Percentiles rank a stretch among this genome's conserved stretches.
These are phyloP conservation scores for Liodrosophila aerea DNA, from an alignment of 2,888 invertebrate genomes.

Conservation along the genomic window DNA sequence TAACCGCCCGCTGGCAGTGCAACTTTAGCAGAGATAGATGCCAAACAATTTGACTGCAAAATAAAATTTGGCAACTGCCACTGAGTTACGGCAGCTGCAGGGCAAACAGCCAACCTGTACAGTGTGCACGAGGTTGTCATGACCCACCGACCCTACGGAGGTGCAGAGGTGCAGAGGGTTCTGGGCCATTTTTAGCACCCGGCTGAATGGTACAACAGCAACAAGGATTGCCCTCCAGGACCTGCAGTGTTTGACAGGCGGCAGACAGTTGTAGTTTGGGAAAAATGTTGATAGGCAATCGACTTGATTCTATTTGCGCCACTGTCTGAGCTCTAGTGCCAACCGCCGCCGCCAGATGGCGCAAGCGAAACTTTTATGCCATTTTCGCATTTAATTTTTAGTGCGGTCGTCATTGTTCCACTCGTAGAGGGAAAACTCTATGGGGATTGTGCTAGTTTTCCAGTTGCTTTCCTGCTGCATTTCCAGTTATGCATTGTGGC, in stretches of 20 bases:
- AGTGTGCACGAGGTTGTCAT: background rate
- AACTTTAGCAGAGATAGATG: slow-evolving; percentile 42
- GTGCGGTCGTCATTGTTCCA: slow-evolving; percentile 51
- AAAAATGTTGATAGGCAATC: slow-evolving; percentile 68
- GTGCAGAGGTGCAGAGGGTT: slow-evolving; percentile 17
- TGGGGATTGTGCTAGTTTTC: slow-evolving; percentile 1
- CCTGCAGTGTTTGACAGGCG: slow-evolving; percentile 46
- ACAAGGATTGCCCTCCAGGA: background rate
- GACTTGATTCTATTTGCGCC: slow-evolving; percentile 61
- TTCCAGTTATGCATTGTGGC: slow-evolving; percentile 18
- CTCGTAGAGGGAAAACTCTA: slow-evolving; percentile 10
- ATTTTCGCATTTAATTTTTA: slow-evolving; percentile 59
- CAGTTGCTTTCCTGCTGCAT: slow-evolving; percentile 1
- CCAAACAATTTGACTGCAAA: slow-evolving; percentile 74
- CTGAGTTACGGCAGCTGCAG: slow-evolving; percentile 23
- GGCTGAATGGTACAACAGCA: background rate
- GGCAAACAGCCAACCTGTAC: slow-evolving; percentile 51
- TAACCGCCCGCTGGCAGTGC: slow-evolving; percentile 6
- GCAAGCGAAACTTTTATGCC: slow-evolving; percentile 30
- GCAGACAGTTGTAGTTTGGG: slow-evolving; percentile 67
- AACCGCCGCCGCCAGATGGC: slow-evolving; percentile 36
- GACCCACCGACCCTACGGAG: too few species aligned
- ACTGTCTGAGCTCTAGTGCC: slow-evolving; percentile 18
- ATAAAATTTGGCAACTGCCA: slow-evolving; percentile 69
- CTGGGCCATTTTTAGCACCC: slow-evolving; percentile 30